Conservation (phyloP, 2,113 vertebrate genomes). For the Ascaphus truei region DNA sequence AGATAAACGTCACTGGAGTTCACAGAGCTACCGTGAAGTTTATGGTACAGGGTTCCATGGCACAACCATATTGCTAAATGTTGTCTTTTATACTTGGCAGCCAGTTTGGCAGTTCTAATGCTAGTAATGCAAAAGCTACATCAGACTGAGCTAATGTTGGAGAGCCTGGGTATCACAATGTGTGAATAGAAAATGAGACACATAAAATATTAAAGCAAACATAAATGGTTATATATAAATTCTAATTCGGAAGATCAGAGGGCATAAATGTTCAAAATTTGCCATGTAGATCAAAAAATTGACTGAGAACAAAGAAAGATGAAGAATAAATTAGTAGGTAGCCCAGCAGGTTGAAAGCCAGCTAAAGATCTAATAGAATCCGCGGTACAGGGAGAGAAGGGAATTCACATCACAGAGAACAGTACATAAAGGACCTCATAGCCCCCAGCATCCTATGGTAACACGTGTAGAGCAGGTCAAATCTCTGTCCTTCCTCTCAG, state of each 20-base stretch:
- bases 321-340: conserved; percentile 20
- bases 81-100: conserved; percentile 30
- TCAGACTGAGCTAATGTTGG: not conserved
- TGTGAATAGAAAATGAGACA: conserved; percentile 11
- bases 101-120: conserved; percentile 5
- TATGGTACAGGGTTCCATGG: not conserved
- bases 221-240: conserved; percentile 27
- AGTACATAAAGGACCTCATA: not conserved
- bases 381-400: not conserved
- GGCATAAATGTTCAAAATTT: conserved; percentile 33
- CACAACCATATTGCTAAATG: conserved; percentile 3
- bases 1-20: not conserved
- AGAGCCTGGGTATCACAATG: not conserved
- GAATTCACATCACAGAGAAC: conserved; percentile 11
- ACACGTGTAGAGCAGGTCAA: conserved; percentile 4
- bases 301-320: conserved; percentile 6
- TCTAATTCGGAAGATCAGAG: conserved; percentile 26
- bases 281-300: conserved; percentile 27
- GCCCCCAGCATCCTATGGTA: not conserved
- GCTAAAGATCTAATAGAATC: conserved; percentile 34
- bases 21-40: not conserved
- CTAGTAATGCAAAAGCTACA: not conserved
- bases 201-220: conserved; percentile 33
- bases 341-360: not conserved
- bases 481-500: not conserved